A percentile compares a stretch with the other conserved stretches of the same genome.
Evolutionary conservation across 1,140 invertebrate species (phyloP).

Genomic region (Drepana arcuata): DNA sequence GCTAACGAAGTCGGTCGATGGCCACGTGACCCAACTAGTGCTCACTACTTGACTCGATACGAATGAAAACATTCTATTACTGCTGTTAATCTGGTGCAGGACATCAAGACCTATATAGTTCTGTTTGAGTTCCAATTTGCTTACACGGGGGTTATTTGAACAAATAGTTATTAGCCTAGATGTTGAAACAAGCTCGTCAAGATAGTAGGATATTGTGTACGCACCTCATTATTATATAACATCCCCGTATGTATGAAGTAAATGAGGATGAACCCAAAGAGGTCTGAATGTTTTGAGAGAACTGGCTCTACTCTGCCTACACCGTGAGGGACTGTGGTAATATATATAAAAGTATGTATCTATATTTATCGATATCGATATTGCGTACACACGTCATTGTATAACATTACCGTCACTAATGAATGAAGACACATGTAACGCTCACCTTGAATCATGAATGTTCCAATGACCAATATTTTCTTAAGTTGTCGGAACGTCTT

Average conservation of each 20-base stretch:
- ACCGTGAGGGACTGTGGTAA: too few relatives aligned
- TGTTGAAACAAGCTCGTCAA: too few relatives aligned
- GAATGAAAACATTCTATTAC: conserved; percentile 27
- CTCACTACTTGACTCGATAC: conserved; percentile 29
- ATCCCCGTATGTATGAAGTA: too few relatives aligned
- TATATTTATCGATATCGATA: too few relatives aligned
- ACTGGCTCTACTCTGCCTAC: too few relatives aligned
- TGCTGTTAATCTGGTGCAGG: too few relatives aligned
- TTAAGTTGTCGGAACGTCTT: too few relatives aligned
- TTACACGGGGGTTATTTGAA: conserved; percentile 1
- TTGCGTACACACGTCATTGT: not conserved
- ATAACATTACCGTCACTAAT: conserved; percentile 6
- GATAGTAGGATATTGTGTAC: too few relatives aligned
- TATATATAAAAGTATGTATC: conserved; percentile 1
- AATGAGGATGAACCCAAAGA: too few relatives aligned
- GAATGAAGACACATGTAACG: conserved; percentile 11
- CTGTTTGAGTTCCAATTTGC: not conserved
- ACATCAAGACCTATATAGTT: not conserved
- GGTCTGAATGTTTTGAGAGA: too few relatives aligned
- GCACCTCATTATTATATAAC: not conserved
- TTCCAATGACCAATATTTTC: too few relatives aligned
- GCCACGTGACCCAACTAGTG: conserved; percentile 24
- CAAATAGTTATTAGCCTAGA: not conserved
- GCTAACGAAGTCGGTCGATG: conserved; percentile 12
- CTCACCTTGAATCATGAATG: conserved; percentile 11